These are phyloP conservation scores for Solenopsis invicta DNA, from an alignment of 1,140 invertebrate genomes.

Conservation along the genomic window DNA sequence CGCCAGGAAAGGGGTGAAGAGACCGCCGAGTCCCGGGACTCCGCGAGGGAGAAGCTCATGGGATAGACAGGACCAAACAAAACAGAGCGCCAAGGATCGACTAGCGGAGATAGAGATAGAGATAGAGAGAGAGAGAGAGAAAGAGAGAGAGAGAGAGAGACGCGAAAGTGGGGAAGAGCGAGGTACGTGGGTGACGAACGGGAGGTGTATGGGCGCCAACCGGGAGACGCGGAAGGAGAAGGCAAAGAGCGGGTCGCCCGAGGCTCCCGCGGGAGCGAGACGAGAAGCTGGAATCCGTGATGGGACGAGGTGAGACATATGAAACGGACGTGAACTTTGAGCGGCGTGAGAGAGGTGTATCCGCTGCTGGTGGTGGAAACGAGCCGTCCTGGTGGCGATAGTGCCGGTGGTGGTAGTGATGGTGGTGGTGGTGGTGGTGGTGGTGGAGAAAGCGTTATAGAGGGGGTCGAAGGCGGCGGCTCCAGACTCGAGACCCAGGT, in stretches of 20 bases:
- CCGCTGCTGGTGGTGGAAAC: slow-evolving; percentile 63
- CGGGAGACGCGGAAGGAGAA: slow-evolving; percentile 43
- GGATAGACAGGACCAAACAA: slow-evolving; percentile 57
- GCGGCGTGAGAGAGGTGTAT: slow-evolving; percentile 69
- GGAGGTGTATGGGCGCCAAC: slow-evolving; percentile 24
- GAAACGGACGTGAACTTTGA: slow-evolving; percentile 84
- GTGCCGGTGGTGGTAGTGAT: slow-evolving; percentile 40
- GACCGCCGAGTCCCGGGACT: slow-evolving; percentile 72
- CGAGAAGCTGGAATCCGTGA: slow-evolving; percentile 76
- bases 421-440: slow-evolving; percentile 31
- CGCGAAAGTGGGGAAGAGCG: slow-evolving; percentile 21
- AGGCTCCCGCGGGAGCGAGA: slow-evolving; percentile 73
- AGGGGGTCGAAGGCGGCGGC: slow-evolving; percentile 80
- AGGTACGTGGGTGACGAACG: slow-evolving; percentile 36
- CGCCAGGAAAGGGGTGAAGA: slow-evolving; percentile 67
- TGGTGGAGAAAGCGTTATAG: slow-evolving; percentile 35
- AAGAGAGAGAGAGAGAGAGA: slow-evolving; percentile 30
- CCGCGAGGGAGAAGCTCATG: slow-evolving; percentile 62
- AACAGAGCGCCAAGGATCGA: slow-evolving; percentile 50
- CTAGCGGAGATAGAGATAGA: slow-evolving; percentile 28
- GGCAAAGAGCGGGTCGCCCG: slow-evolving; percentile 69
- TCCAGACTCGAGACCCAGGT: slow-evolving; percentile 83
- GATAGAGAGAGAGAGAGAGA: too few relatives aligned
- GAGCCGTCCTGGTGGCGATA: slow-evolving; percentile 72
- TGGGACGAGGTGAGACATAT: slow-evolving; percentile 82